These are phyloP conservation scores for Fulica atra DNA, from an alignment of 2,113 vertebrate genomes.

Conservation along the genomic window DNA sequence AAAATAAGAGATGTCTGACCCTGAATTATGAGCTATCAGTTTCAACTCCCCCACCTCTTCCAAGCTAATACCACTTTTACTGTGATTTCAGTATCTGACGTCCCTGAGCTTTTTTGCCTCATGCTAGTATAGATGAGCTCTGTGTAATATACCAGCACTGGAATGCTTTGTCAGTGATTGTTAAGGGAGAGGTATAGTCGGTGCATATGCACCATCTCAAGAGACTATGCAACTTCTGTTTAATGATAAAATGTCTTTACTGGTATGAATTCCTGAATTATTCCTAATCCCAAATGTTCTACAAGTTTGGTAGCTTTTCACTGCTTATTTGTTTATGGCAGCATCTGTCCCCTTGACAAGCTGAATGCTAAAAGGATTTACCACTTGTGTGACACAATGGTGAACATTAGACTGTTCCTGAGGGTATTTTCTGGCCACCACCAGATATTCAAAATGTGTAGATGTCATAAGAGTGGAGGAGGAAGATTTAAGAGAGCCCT, in stretches of 20 bases:
- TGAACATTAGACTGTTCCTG: not conserved
- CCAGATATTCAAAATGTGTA: not conserved
- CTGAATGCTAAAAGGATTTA: not conserved
- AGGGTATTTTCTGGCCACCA: not conserved
- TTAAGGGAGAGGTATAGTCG: not conserved
- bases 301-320: not conserved
- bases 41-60: constrained; percentile 14
- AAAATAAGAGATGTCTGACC: constrained; percentile 42
- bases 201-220: not conserved
- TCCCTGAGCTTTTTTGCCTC: not conserved
- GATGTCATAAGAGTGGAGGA: not conserved
- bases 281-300: not conserved
- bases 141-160: not conserved
- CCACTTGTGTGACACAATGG: not conserved
- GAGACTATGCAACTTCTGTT: not conserved
- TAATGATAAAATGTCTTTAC: constrained; percentile 7
- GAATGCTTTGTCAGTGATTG: constrained; percentile 4
- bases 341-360: not conserved
- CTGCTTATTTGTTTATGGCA: not conserved
- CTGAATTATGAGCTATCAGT: constrained; percentile 45
- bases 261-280: not conserved
- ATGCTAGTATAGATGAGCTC: constrained; percentile 4
- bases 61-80: not conserved
- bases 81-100: constrained; percentile 25
- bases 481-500: not conserved